Evolutionary conservation across 2,888 invertebrate genomes (phyloP).

Genomic region (Stramonita haemastoma): DNA sequence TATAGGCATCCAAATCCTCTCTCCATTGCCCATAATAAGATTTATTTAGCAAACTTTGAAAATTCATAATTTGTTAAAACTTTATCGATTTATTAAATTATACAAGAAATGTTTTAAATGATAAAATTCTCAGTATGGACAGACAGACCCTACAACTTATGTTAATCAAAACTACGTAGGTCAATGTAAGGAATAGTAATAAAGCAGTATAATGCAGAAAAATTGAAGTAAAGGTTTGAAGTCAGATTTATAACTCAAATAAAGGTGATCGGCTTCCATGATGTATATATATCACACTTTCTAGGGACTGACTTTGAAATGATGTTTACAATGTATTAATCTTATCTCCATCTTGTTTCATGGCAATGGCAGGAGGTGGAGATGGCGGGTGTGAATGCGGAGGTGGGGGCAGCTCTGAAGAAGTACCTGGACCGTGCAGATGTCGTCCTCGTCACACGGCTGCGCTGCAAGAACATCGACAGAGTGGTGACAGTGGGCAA

Average conservation of each 20-base stretch:
- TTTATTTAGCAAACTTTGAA: too few relatives aligned
- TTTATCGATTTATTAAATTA: too few relatives aligned
- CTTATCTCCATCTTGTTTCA: neutral
- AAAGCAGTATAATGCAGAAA: too few relatives aligned
- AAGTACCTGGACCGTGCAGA: slow-evolving; percentile 68
- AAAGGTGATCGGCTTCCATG: neutral
- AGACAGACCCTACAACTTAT: too few relatives aligned
- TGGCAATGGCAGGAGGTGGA: slow-evolving; percentile 58
- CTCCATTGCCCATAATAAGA: too few relatives aligned
- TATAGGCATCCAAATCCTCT: too few relatives aligned
- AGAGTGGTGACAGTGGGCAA: slow-evolving; percentile 71
- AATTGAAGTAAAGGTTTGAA: too few relatives aligned
- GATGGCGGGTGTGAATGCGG: slow-evolving; percentile 56
- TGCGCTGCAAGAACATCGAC: slow-evolving; percentile 65
- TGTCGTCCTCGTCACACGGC: slow-evolving; percentile 68
- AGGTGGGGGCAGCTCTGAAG: slow-evolving; percentile 61
- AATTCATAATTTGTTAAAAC: too few relatives aligned
- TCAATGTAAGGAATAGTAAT: too few relatives aligned
- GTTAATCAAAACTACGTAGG: too few relatives aligned
- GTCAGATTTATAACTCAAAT: neutral
- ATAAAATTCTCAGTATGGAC: too few relatives aligned
- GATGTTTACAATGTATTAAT: neutral
- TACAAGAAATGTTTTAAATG: too few relatives aligned
- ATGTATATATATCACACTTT: neutral
- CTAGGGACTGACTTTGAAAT: neutral